Evolutionary conservation across 2,113 vertebrate species (phyloP), one percentile per base, ranked within the genome.

Genomic region (Caranx melampygus): DNA sequence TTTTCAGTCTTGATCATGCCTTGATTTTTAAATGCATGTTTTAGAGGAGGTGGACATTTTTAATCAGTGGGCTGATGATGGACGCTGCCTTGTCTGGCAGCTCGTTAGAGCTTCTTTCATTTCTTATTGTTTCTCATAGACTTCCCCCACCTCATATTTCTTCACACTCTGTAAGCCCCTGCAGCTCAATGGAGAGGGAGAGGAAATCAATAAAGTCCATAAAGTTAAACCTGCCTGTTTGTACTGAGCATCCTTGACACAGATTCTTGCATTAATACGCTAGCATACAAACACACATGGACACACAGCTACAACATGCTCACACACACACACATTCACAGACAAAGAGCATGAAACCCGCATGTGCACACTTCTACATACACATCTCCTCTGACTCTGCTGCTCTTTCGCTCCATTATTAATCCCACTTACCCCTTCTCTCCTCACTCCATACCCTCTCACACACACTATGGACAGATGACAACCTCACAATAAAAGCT

Each of bases 131-230:
- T 79, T 75, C 63, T 63, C 34, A 69, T 72, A 85, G 79, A 85
- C 20, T 4, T 60, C 18, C 57, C 64, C 42, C 70, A 26, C 34
- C 57, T 61, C 58, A 35, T 34, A 26, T 55, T 61, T 45, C 65
- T 69, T 49, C 33, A 16, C 14, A 1, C 77, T 64, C 70, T 47
- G 58, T 5, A 21, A 82, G 61, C 70, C 76, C 79, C 79, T 68
- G 85, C 71, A 80, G 83, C 87, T 91, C 72, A 81, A 73, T 79
- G 67, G 61, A 45, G 57, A 55, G 40, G 58, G 40, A 70, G 34
- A 21, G 9, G 59, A 84, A 92, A 93, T 94, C 92, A 91, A 94
- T 94, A 88, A 83, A 89, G 91, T 86, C 88, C 86, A 92, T 89
- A 82, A 81, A 71, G 78, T 66, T 72, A 76, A 84, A 78, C 63